Evolutionary conservation across 2,888 invertebrate species (phyloP), one percentile per base, ranked within the genome.

Genomic region (Dermolepida albohirtum): DNA sequence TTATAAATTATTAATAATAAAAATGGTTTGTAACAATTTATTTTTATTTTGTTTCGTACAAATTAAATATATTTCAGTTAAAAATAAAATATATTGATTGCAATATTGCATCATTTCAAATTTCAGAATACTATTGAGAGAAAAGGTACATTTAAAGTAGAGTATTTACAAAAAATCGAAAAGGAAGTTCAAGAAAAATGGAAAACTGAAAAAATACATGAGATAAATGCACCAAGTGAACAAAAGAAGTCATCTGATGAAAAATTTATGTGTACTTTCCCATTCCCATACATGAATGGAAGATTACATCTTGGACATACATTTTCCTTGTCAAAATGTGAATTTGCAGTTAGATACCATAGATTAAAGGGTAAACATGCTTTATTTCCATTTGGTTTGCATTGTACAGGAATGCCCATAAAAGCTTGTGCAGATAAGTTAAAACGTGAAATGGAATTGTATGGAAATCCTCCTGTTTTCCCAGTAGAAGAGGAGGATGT

Each of bases 221-320:
- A 98, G 84, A 84, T 87, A 62, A 91, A 98, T 86, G 96, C 95
- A 1, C 92, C 93, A 0, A 78, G 81, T 12, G 83, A 86, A 5
- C 83, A 85, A 69, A 88, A 84, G 69, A 87, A 87, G 76, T 82
- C 84, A 12, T 79, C 81, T 6, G 85, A 89, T 77, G 94, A 94
- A 71, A 99, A 98, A 80, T 98, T 93, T 81, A 86, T 97, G 74
- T 93, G 92, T 40, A 97, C 97, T 1, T 99, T 99, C 85, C 99
- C 99, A 0, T 99, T 91, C 84, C 99, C 99, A 0, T 99, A 99
- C 80, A 99, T 99, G 98, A 99, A 99, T 87, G 99, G 99, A 8
- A 89, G 95, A 51, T 88, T 99, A 64, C 99, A 99, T 87, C 86
- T 99, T 73, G 99, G 99, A 0, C 99, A 99, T 82, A 95, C 96